These are phyloP conservation scores for Eretmocerus hayati DNA, from an alignment of 2,888 invertebrate species.

Conservation along the genomic window DNA sequence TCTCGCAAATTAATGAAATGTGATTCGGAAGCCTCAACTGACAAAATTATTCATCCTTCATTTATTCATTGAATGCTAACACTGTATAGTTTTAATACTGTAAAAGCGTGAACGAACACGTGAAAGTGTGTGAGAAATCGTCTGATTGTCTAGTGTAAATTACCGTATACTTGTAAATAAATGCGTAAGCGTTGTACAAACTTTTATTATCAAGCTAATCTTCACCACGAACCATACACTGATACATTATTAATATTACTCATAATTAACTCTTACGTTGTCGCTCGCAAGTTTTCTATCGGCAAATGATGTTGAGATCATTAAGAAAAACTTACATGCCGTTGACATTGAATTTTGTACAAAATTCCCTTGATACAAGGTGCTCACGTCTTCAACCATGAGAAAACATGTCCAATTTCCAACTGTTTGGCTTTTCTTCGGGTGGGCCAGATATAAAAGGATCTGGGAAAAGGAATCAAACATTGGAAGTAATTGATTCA, in stretches of 20 bases:
- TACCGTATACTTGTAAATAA: conserved; percentile 23
- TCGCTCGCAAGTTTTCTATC: no score
- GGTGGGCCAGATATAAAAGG: conserved; percentile 58
- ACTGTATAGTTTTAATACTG: conserved; percentile 20
- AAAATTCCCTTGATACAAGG: no score
- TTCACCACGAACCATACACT: no score
- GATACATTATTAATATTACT: no score
- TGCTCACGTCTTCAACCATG: conserved; percentile 4
- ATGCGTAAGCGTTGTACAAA: conserved; percentile 18
- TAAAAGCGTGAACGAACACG: conserved; percentile 18
- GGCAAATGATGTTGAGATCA: no score
- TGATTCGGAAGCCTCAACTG: conserved; percentile 17
- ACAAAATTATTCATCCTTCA: conserved; percentile 14
- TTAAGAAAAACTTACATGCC: no score
- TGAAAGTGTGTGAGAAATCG: conserved; percentile 18
- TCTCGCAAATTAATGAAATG: conserved; percentile 19
- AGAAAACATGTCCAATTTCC: conserved; percentile 51
- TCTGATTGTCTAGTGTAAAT: conserved; percentile 19
- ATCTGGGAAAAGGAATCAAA: conserved; percentile 50
- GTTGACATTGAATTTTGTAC: no score
- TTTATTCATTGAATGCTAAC: conserved; percentile 7
- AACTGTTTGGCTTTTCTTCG: conserved; percentile 50
- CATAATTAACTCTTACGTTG: no score
- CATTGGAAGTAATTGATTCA: no score
- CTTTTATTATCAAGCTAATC: no score